Percentiles rank a stretch among this genome's conserved stretches.
phyloP scores from a whole-genome alignment of 1,140 invertebrate species.

The Neodiprion fabricii region DNA sequence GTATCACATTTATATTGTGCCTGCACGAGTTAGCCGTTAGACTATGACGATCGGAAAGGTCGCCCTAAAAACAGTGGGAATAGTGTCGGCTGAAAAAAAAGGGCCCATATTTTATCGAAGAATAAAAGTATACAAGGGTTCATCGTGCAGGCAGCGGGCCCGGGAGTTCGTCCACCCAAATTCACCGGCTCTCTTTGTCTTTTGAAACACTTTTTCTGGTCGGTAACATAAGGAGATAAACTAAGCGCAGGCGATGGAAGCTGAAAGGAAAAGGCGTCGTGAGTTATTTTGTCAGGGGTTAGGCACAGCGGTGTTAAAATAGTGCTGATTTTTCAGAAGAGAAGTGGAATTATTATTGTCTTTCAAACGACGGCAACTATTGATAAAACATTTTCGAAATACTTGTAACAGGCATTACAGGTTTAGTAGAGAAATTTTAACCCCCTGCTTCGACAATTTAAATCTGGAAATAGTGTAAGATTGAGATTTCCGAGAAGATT shows the following conservation, averaged over 20 bases:
- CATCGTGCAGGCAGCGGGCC: neutral
- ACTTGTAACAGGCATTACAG: too few relatives aligned
- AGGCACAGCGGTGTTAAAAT: too few relatives aligned
- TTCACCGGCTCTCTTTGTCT: conserved; percentile 11
- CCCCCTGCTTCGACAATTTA: too few relatives aligned
- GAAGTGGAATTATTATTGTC: too few relatives aligned
- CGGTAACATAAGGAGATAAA: neutral
- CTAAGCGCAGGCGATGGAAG: too few relatives aligned
- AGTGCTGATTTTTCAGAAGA: too few relatives aligned
- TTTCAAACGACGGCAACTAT: too few relatives aligned
- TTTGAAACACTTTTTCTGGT: conserved; percentile 10
- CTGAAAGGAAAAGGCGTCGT: neutral
- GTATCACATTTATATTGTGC: conserved; percentile 37
- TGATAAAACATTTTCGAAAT: too few relatives aligned
- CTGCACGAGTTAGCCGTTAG: conserved; percentile 11
- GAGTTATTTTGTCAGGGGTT: too few relatives aligned
- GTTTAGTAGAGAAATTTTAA: too few relatives aligned
- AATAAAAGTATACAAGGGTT: neutral
- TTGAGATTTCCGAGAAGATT: too few relatives aligned
- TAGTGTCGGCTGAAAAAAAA: conserved; percentile 4
- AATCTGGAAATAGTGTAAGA: too few relatives aligned
- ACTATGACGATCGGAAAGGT: conserved; percentile 32
- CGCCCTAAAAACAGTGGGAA: conserved; percentile 18
- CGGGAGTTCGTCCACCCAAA: neutral
- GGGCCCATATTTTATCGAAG: neutral